Evolutionary conservation across 2,113 vertebrate species (phyloP).

Genomic region (Trematomus loennbergii): DNA sequence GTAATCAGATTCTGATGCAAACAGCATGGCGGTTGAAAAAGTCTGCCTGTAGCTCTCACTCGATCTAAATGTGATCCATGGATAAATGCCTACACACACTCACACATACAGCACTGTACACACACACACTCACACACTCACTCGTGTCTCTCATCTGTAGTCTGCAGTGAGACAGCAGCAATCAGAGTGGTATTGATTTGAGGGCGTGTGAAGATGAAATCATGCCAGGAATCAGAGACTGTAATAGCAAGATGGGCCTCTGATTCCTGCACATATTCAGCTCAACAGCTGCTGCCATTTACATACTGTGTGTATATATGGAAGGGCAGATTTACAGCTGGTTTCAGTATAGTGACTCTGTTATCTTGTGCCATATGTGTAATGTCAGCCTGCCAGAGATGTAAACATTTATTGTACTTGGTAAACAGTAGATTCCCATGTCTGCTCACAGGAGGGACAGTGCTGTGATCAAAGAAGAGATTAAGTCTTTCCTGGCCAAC

Average conservation of each 20-base stretch:
- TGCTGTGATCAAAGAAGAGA: conserved; percentile 97
- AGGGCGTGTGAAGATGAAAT: conserved; percentile 67
- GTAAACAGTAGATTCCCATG: neutral
- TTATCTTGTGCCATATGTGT: neutral
- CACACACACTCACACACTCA: conserved; percentile 25
- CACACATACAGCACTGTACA: neutral
- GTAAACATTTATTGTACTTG: neutral
- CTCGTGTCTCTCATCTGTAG: conserved; percentile 52
- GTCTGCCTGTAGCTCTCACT: conserved; percentile 20
- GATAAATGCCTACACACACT: conserved; percentile 25
- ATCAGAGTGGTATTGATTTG: conserved; percentile 72
- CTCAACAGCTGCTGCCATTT: conserved; percentile 16
- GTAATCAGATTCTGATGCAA: neutral
- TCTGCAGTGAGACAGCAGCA: conserved; percentile 63
- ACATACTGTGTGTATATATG: neutral
- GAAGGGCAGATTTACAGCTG: conserved; percentile 1
- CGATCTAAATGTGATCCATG: conserved; percentile 34
- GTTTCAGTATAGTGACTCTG: neutral
- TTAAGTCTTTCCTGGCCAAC: conserved; percentile 97
- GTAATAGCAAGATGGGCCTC: conserved; percentile 26
- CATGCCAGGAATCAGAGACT: conserved; percentile 37
- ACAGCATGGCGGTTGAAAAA: neutral
- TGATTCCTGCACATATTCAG: conserved; percentile 28
- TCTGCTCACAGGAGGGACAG: conserved; percentile 92
- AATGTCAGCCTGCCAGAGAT: neutral